Evolutionary conservation across 2,113 vertebrate species (phyloP), one percentile per base, ranked within the genome.

Genomic region (Lasiurus borealis): DNA sequence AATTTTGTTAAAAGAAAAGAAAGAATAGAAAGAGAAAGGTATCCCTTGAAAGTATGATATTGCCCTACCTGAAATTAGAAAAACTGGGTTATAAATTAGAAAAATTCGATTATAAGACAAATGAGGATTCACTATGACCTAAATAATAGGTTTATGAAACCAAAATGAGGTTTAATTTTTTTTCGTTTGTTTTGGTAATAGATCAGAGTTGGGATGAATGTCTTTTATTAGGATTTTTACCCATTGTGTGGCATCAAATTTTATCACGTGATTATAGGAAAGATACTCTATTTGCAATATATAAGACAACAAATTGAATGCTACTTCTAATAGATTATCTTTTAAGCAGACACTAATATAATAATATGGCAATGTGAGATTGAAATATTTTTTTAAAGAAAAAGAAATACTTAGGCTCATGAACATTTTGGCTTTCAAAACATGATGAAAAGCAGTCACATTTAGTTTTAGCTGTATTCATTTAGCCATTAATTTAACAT

Each of bases 381-480:
- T 84, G 27, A 84, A 2, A 18, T 68, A 2, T n/a, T 81, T 93
- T 93, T 69, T 69, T 36, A 23, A 40, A 88, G 36, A 8, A 75
- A 82, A 72, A n/a, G 8, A 31, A 76, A 85, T 64, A 16, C 8
- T 80, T 92, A 73, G 83, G 90, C 1, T 46, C 5, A n/a, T 59
- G 21, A 90, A 18, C n/a, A 52, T 21, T 25, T 66, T 76, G 81
- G 2, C 8, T 94, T 95, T 94, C 27, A 85, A 48, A 76, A 11
- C 12, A 48, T 71, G 54, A 81, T 68, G 7, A 13, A 88, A 85
- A 95, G 7, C 50, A 71, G 16, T 36, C 16, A 48, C 16, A 48
- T 95, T 86, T 75, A 48, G 57, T 62, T 85, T 92, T 69, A 83
- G 14, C 23, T 69, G 18, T 52, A 54, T 57, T 88, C 44, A 64